Evolutionary conservation across 2,113 vertebrate species (phyloP).

Genomic region (Cryptotis parvus): DNA sequence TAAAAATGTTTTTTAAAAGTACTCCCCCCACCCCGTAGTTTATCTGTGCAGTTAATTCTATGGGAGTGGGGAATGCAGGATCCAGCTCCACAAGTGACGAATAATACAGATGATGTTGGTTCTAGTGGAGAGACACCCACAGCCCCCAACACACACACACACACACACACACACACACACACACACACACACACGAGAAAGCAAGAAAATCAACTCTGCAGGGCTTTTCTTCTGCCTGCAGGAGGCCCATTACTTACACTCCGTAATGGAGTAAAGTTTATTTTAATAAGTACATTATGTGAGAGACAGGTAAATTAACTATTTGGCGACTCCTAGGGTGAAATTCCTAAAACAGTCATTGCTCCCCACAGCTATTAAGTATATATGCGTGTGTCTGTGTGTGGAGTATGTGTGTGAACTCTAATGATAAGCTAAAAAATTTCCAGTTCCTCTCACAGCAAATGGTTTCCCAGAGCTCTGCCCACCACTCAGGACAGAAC

Average conservation of each 20-base stretch:
- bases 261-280: constrained; percentile 56
- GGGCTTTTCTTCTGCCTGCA: constrained; percentile 48
- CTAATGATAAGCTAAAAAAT: not conserved
- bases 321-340: constrained; percentile 48
- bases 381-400: not conserved
- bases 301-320: constrained; percentile 65
- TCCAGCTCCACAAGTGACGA: constrained; percentile 77
- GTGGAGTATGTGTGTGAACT: not conserved
- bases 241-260: constrained; percentile 55
- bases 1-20: constrained; percentile 73
- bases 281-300: constrained; percentile 62
- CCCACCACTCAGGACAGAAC: not conserved
- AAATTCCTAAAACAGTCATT: constrained; percentile 61
- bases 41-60: constrained; percentile 76
- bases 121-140: constrained; percentile 63
- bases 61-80: constrained; percentile 62
- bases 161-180: no score
- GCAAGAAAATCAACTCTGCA: constrained; percentile 12
- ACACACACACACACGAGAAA: not conserved
- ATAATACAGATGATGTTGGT: constrained; percentile 60
- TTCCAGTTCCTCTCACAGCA: not conserved
- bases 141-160: no score
- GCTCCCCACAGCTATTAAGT: not conserved
- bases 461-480: not conserved
- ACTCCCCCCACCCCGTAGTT: constrained; percentile 71